Evolutionary conservation across 2,888 invertebrate species (phyloP).

Genomic region (Drosophila silvestris): DNA sequence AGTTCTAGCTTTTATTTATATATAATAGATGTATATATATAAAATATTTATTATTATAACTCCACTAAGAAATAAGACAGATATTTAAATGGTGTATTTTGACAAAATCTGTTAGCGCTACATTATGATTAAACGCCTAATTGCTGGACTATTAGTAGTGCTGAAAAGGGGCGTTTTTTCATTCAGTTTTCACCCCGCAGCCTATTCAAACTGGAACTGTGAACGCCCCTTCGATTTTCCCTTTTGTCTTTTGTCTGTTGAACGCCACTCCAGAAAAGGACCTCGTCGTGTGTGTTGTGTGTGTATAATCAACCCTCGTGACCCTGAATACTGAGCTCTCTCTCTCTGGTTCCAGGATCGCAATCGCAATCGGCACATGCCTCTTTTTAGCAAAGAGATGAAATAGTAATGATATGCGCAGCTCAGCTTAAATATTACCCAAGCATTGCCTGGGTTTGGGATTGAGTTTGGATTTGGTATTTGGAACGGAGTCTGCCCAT

Average conservation of each 20-base stretch:
- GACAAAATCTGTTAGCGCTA: conserved; percentile 48
- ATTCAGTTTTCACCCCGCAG: neutral
- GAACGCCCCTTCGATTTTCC: conserved; percentile 28
- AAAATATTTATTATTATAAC: neutral
- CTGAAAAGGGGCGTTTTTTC: conserved; percentile 50
- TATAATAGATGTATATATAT: neutral
- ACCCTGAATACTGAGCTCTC: conserved; percentile 21
- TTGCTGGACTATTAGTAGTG: conserved; percentile 65
- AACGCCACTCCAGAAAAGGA: conserved; percentile 32
- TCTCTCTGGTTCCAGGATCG: conserved; percentile 17
- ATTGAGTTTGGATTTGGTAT: neutral
- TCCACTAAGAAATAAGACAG: neutral
- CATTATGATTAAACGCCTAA: conserved; percentile 57
- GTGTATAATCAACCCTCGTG: conserved; percentile 42
- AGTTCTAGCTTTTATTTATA: neutral
- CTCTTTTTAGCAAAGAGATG: conserved; percentile 43
- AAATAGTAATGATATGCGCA: conserved; percentile 58
- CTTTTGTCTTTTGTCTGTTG: conserved; percentile 5
- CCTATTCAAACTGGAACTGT: conserved; percentile 23
- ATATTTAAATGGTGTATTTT: conserved; percentile 36
- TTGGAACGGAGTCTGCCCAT: conserved; percentile 17
- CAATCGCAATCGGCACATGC: conserved; percentile 43
- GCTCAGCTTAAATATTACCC: conserved; percentile 49
- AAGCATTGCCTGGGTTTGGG: neutral
- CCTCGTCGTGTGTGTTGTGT: conserved; percentile 16